Evolutionary conservation across 2,113 vertebrate genomes (phyloP), one percentile per base, ranked within the genome.

Genomic region (Tinamus guttatus): DNA sequence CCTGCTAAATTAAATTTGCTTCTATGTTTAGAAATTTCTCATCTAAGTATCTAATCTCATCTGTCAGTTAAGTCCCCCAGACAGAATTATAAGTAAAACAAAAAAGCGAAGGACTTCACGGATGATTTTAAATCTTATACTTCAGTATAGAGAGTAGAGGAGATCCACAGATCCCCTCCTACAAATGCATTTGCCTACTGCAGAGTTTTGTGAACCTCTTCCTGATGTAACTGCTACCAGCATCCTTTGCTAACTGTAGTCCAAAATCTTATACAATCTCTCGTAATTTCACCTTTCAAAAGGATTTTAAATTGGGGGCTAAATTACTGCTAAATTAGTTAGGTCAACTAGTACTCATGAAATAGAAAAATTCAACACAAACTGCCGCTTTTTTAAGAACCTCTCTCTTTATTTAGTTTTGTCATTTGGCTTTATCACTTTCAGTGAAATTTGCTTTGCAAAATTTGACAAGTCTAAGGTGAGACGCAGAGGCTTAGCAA

Each of bases 281-380:
- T 41, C 60, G 6, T 19, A 40, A 70, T 87, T 85, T 13, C 7
- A 85, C 59, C 10, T 85, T 80, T 84, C 36, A 75, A 80, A 91
- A 81, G 30, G 68, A 87, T 41, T 89, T 85, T 87, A 34, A 77
- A 75, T 71, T 58, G 74, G 7, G 5, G 4, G 3, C 19, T 88
- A 64, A 95, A 95, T 78, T 70, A 81, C 91, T 94, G 75, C 82
- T 63, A 58, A 85, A 9, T 63, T 91, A 71, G 49, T 36, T 89
- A 74, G 95, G 45, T 14, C 45, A 80, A 76, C 8, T 74, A 79
- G 41, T 78, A 13, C 47, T 82, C 79, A 85, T 70, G 85, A 83
- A 81, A 16, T 41, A 34, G 3, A 67, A 49, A 89, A 80, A 90
- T 83, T 93, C 64, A 90, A 45, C 32, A 74, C 16, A 67, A 6